Conservation (phyloP, 1,140 invertebrate species). For the Drosophila biarmipes region DNA sequence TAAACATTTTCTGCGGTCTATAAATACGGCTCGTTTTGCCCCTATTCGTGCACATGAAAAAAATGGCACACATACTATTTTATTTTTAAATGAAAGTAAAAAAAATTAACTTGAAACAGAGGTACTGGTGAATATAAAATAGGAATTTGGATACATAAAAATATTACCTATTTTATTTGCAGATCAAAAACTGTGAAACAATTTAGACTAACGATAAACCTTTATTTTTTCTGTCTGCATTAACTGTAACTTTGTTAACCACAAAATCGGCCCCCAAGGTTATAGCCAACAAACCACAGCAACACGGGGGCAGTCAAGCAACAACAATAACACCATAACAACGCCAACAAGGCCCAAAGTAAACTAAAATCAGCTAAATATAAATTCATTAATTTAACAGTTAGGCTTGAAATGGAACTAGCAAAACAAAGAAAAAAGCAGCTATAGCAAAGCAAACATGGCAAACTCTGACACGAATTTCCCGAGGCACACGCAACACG, state of each 20-base stretch:
- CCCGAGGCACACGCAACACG: conserved; percentile 46
- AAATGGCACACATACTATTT: background rate
- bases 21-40: conserved; percentile 6
- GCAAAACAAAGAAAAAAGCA: conserved; percentile 47
- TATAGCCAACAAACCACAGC: conserved; percentile 53
- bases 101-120: background rate
- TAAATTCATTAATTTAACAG: conserved; percentile 67
- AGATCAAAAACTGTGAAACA: background rate
- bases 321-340: conserved; percentile 15
- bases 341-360: conserved; percentile 39
- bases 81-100: background rate
- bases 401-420: conserved; percentile 58
- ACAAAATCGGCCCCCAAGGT: conserved; percentile 63
- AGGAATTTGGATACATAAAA: too few species aligned
- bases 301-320: conserved; percentile 28
- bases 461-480: conserved; percentile 51
- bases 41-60: background rate
- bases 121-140: too few species aligned
- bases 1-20: conserved; percentile 29
- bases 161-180: too few species aligned
- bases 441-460: conserved; percentile 44
- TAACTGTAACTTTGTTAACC: conserved; percentile 59
- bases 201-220: background rate
- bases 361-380: conserved; percentile 54
- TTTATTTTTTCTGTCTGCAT: conserved; percentile 10